These are phyloP conservation scores for Eriosoma lanigerum DNA, from an alignment of 1,140 invertebrate genomes.

Conservation along the genomic window DNA sequence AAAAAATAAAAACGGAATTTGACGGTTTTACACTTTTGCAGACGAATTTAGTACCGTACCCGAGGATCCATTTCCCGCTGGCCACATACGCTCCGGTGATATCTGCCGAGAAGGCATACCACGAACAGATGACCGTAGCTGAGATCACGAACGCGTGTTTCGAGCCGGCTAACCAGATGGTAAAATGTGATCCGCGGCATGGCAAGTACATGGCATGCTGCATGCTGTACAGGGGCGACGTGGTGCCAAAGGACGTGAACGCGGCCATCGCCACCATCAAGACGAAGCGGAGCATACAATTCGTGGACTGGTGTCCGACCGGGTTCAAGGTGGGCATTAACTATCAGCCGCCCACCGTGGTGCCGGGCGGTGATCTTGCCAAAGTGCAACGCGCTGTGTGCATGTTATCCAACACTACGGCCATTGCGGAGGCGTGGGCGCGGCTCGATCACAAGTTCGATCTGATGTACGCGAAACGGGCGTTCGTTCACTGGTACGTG, in stretches of 20 bases:
- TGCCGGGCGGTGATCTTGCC: conserved; percentile 77
- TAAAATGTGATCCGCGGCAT: conserved; percentile 77
- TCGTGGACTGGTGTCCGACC: conserved; percentile 87
- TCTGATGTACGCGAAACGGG: conserved; percentile 77
- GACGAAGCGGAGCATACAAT: conserved; percentile 62
- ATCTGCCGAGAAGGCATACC: conserved; percentile 81
- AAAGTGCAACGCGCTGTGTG: conserved; percentile 82
- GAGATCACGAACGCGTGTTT: conserved; percentile 67
- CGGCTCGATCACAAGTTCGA: conserved; percentile 76
- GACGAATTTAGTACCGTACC: conserved; percentile 67
- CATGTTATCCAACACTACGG: conserved; percentile 70
- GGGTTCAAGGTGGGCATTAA: conserved; percentile 82
- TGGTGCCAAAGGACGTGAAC: conserved; percentile 80
- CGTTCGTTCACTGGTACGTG: conserved; percentile 77
- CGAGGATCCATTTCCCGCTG: conserved; percentile 66
- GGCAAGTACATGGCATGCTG: conserved; percentile 87
- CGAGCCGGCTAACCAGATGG: conserved; percentile 73
- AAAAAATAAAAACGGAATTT: too few relatives aligned
- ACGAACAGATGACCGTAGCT: conserved; percentile 76
- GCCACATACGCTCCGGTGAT: conserved; percentile 75
- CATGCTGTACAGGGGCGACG: conserved; percentile 76
- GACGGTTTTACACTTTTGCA: too few relatives aligned
- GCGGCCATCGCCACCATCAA: conserved; percentile 81
- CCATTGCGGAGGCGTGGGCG: conserved; percentile 78
- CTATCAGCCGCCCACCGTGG: conserved; percentile 81